Evolutionary conservation across 2,113 vertebrate genomes (phyloP).

Genomic region (Paedocypris sp.): DNA sequence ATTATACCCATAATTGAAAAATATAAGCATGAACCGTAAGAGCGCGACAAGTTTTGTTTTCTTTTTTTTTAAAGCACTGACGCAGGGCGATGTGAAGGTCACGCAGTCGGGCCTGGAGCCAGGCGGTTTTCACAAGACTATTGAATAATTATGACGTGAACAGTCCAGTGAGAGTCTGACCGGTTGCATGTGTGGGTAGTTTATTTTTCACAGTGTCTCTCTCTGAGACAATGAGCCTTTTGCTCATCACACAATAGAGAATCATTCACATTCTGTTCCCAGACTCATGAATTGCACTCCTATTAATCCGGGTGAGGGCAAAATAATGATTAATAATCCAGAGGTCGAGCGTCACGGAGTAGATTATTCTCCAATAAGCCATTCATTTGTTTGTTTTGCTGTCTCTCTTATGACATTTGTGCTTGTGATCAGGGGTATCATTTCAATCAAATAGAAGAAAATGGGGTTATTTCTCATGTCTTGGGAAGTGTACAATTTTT

Average conservation of each 20-base stretch:
- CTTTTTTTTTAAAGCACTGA: background rate
- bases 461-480: too few relatives aligned
- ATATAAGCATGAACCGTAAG: background rate
- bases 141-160: slow-evolving; percentile 9
- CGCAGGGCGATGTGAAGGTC: slow-evolving; percentile 5
- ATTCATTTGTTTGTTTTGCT: background rate
- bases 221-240: slow-evolving; percentile 13
- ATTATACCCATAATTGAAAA: background rate
- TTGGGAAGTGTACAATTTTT: too few relatives aligned
- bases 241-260: slow-evolving; percentile 13
- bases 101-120: background rate
- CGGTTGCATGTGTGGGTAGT: slow-evolving; percentile 14
- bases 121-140: slow-evolving; percentile 6
- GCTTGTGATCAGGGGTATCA: too few relatives aligned
- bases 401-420: too few relatives aligned
- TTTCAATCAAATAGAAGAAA: too few relatives aligned
- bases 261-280: slow-evolving; percentile 25
- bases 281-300: slow-evolving; percentile 16
- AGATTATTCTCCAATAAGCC: background rate
- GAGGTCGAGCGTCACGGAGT: background rate
- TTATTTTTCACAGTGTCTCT: slow-evolving; percentile 8
- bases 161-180: background rate
- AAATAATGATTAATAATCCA: background rate
- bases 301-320: background rate
- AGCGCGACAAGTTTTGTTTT: background rate